These are phyloP conservation scores for Mustela erminea DNA, from an alignment of 2,797 vertebrate genomes.

Conservation along the genomic window DNA sequence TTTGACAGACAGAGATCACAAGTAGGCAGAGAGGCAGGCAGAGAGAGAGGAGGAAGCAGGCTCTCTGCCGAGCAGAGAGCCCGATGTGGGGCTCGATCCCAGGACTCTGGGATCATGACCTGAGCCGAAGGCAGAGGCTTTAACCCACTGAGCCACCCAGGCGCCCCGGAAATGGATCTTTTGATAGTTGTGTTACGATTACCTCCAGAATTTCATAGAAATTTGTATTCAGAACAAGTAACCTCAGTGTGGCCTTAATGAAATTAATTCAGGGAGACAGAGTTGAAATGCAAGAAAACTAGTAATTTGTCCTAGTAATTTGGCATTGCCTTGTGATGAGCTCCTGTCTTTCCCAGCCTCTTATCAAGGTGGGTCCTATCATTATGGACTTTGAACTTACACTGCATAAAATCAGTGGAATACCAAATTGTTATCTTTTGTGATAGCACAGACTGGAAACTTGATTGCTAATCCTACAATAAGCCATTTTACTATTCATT, in stretches of 20 bases:
- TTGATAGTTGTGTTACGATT: not conserved
- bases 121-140: too few relatives aligned
- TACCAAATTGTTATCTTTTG: not conserved
- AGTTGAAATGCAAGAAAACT: not conserved
- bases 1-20: too few relatives aligned
- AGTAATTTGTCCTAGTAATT: not conserved
- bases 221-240: slow-evolving; percentile 4
- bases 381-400: not conserved
- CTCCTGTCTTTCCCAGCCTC: not conserved
- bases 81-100: too few relatives aligned
- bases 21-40: too few relatives aligned
- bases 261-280: not conserved
- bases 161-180: not conserved
- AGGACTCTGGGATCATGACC: too few relatives aligned
- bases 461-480: not conserved
- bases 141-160: too few relatives aligned
- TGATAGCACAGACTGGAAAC: not conserved
- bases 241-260: not conserved
- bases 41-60: too few relatives aligned
- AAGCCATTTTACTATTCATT: not conserved
- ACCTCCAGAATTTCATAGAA: not conserved
- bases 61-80: too few relatives aligned
- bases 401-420: not conserved
- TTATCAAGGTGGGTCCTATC: not conserved
- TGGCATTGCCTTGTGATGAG: not conserved